A percentile compares a stretch with the other conserved stretches of the same genome.
These are phyloP conservation scores for Spheniscus humboldti DNA, from an alignment of 2,797 vertebrate genomes.

Conservation along the genomic window DNA sequence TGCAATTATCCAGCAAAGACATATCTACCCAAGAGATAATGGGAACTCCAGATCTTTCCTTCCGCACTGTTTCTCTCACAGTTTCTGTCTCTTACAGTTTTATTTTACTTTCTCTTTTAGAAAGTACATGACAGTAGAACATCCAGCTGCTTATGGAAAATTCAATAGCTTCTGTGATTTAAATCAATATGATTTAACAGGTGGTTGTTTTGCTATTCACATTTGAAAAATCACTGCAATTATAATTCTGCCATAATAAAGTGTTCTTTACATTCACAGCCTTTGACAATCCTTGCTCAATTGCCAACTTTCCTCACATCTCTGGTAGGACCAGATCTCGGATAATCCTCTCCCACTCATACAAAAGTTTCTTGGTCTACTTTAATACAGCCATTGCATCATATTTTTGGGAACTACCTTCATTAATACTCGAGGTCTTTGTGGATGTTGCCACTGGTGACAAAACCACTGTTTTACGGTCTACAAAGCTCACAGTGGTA, in stretches of 20 bases:
- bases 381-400: background rate
- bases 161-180: conserved; percentile 46
- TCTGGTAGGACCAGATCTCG: background rate
- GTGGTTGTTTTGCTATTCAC: conserved; percentile 27
- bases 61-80: background rate
- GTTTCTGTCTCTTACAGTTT: background rate
- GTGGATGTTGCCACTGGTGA: background rate
- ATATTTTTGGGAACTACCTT: background rate
- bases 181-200: conserved; percentile 45
- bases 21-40: background rate
- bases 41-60: background rate
- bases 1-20: conserved; percentile 11
- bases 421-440: background rate
- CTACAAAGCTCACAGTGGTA: background rate
- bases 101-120: conserved; percentile 15
- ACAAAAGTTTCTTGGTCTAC: background rate
- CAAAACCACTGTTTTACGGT: background rate
- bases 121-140: conserved; percentile 41
- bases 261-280: background rate
- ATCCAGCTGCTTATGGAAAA: conserved; percentile 34
- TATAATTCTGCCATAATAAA: conserved; percentile 38
- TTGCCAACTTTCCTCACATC: background rate
- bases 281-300: background rate
- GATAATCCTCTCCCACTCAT: background rate
- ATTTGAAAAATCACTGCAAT: background rate